Conservation (phyloP, 1,140 invertebrate species). For the Anthonomus grandis region DNA sequence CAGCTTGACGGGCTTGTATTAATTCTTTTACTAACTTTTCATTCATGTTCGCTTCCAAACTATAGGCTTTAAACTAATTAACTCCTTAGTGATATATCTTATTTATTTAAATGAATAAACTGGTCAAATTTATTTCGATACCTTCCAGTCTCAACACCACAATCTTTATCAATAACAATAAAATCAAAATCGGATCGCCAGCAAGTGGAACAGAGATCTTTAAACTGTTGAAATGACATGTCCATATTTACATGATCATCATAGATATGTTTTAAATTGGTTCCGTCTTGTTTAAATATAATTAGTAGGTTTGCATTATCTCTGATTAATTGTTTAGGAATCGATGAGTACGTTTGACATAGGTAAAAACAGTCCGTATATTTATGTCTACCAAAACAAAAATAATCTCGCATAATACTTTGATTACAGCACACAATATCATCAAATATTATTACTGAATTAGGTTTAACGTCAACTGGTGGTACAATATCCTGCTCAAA, state of each 20-base stretch:
- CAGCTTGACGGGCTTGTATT: constrained; percentile 1
- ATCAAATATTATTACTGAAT: constrained; percentile 47
- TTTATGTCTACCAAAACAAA: constrained; percentile 44
- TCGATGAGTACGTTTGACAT: constrained; percentile 45
- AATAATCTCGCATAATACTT: constrained; percentile 43
- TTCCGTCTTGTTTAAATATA: constrained; percentile 48
- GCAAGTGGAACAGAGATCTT: constrained; percentile 39
- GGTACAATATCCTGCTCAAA: constrained; percentile 35
- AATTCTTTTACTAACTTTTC: constrained; percentile 2
- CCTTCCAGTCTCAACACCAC: constrained; percentile 33
- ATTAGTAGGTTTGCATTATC: constrained; percentile 48
- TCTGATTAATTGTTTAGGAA: constrained; percentile 47
- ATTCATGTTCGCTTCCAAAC: neutral
- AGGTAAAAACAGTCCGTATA: constrained; percentile 44
- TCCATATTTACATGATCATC: constrained; percentile 45
- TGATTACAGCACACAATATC: constrained; percentile 45
- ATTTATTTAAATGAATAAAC: constrained; percentile 23
- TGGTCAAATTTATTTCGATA: constrained; percentile 41
- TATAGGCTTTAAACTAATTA: neutral
- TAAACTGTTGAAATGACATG: constrained; percentile 43
- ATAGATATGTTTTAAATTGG: constrained; percentile 48
- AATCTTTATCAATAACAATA: constrained; percentile 42
- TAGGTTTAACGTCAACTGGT: constrained; percentile 30
- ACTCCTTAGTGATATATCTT: neutral
- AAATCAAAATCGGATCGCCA: constrained; percentile 38